Evolutionary conservation across 2,797 vertebrate species (phyloP).

Genomic region (Fistularia commersonii): DNA sequence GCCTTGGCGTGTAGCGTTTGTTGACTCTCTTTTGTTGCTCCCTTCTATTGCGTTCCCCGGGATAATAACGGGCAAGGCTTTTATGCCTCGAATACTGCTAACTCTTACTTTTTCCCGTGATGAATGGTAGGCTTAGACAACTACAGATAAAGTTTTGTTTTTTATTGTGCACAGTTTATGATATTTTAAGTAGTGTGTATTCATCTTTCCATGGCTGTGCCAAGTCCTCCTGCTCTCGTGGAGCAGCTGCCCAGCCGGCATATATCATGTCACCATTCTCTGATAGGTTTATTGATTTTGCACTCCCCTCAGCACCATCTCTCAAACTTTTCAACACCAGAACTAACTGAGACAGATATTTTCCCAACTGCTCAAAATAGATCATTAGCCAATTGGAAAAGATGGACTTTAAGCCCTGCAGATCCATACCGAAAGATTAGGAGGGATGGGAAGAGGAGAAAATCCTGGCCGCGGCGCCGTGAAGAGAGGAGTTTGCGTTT

Average conservation of each 20-base stretch:
- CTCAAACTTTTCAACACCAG: conserved; percentile 68
- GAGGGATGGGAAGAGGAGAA: conserved; percentile 29
- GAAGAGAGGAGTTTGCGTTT: conserved; percentile 12
- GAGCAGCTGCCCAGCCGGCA: conserved; percentile 42
- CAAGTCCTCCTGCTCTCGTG: conserved; percentile 26
- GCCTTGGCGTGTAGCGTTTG: no score
- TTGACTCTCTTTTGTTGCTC: no score
- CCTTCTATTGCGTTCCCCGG: no score
- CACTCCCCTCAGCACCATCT: conserved; percentile 58
- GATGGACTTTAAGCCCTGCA: conserved; percentile 56
- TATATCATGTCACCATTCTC: conserved; percentile 70
- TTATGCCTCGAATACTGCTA: conserved; percentile 16
- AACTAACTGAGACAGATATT: conserved; percentile 75
- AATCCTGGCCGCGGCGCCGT: conserved; percentile 25
- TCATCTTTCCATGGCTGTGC: conserved; percentile 50
- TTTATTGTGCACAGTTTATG: conserved; percentile 61
- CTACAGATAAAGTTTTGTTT: conserved; percentile 69
- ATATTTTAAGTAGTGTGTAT: conserved; percentile 68
- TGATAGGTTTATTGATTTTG: conserved; percentile 74
- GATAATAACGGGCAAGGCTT: no score
- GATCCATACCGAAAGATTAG: conserved; percentile 60
- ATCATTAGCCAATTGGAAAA: conserved; percentile 72
- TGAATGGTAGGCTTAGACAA: conserved; percentile 44
- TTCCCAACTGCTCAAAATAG: conserved; percentile 68
- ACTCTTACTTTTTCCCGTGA: conserved; percentile 38